Base-by-base conservation (phyloP, 2,113 vertebrate genomes). In the Monarcha castaneiventris region DNA sequence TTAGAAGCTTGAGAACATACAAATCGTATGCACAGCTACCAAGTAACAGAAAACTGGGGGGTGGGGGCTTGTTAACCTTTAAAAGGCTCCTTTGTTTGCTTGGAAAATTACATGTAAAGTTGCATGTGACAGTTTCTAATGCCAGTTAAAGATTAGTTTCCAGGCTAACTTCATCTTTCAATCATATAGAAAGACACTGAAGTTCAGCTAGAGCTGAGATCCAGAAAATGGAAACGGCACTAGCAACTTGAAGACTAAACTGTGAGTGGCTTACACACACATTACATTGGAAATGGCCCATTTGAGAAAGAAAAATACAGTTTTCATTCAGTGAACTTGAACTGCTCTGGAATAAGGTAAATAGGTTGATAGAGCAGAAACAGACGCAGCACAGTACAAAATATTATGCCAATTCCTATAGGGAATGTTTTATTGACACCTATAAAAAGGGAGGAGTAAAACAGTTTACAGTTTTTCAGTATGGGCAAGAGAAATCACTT, bases 41-140 rank as follows among this genome's bases (percentile, higher is more conserved):
- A 92, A 95, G 64, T 80, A 79, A 91, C 48, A 91, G 72, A 90
- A 90, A 89, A 91, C 89, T 26, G 10, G 32, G 61, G 26, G n/a
- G 7, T 5, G 4, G 33, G 41, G 59, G 29, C 59, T 93, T 94
- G 84, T 21, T 73, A 69, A 35, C 63, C 48, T 88, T 75, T 64
- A 89, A 97, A 96, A 83, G 68, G 17, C n/a, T 92, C 77, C 88
- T 96, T 96, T 94, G 90, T 94, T 86, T 80, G 67, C 27, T 49
- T 63, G 43, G 46, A 61, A 95, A 90, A 72, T 71, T 77, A 84
- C 73, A 93, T n/a, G 25, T 84, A 59, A 84, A 96, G 67, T 89
- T 67, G 64, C 88, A 92, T 43, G 76, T 84, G 83, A 97, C 59
- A 6, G 1, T 54, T 94, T 91, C 69, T 91, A 62, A 73, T 67